Evolutionary conservation across 2,797 vertebrate genomes (phyloP), one percentile per base, ranked within the genome.

Genomic region (Chaenodraco wilsoni): DNA sequence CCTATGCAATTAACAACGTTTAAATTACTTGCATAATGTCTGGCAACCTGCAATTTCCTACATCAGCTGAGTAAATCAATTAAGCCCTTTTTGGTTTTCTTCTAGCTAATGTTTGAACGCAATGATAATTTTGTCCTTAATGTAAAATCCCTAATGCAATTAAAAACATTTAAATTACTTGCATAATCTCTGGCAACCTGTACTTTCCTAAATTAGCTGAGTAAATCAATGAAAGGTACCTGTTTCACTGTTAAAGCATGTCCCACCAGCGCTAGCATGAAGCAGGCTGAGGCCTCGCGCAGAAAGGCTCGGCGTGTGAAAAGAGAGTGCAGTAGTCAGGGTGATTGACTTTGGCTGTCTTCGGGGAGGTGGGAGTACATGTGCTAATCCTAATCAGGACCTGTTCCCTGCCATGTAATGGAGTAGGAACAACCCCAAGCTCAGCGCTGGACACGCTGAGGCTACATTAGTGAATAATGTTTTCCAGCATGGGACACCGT

Each of bases 381-480:
- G 88, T 93, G 91, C 94, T 94, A 92, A 93, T 94, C 90, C 90
- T 95, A 93, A 95, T 95, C 91, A 94, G 88, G 91, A 90, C 88
- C 91, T 94, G 89, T 90, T 95, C 84, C 84, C 91, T 95, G 94
- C 93, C 94, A 94, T 95, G 94, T 95, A 90, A 92, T 74, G 80
- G 88, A 88, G 91, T 58, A 80, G 87, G 82, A 93, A 95, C 94
- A 94, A 93, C 87, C 82, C 88, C 31, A 33, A 84, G 86, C 85
- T 78, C 76, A 61, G 48, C 79, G 65, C 88, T 76, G 92, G 93
- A 95, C 94, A 93, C 23, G 79, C 87, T 79, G 89, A 82, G 76
- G 83, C 90, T 95, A 94, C 94, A 95, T 95, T 94, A 93, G 92
- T 82, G 91, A 91, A 86, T 88, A 92, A 93, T 95, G 94, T 95